Evolutionary conservation across 2,113 vertebrate species (phyloP).

Genomic region (Nerophis ophidion): DNA sequence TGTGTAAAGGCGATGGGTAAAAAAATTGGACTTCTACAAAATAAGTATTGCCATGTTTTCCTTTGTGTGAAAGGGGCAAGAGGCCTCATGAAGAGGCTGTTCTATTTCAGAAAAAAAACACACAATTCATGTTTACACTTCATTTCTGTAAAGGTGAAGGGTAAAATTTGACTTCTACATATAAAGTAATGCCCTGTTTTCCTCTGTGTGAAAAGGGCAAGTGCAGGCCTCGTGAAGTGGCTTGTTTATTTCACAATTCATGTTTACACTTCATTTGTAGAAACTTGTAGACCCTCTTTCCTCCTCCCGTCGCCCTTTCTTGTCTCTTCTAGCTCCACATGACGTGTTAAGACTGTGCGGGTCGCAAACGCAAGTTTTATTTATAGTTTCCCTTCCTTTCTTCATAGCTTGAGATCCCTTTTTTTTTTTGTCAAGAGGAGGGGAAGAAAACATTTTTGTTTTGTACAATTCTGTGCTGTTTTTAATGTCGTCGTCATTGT

Average conservation of each 20-base stretch:
- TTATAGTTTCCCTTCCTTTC: constrained; percentile 78
- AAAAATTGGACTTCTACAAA: no score
- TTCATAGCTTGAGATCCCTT: constrained; percentile 73
- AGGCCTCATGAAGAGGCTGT: constrained; percentile 53
- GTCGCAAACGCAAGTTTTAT: constrained; percentile 88
- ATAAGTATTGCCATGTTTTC: no score
- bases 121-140: no score
- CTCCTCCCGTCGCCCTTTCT: constrained; percentile 44
- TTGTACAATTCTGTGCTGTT: constrained; percentile 77
- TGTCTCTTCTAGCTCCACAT: constrained; percentile 56
- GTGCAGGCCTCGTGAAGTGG: no score
- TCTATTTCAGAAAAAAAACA: no score
- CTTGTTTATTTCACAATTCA: constrained; percentile 29
- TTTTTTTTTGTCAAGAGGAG: constrained; percentile 65
- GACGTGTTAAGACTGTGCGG: constrained; percentile 76
- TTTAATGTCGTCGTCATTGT: background rate
- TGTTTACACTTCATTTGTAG: constrained; percentile 82
- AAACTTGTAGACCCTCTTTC: constrained; percentile 63
- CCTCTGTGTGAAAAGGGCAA: no score
- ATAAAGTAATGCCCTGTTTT: no score
- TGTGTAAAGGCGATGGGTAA: no score
- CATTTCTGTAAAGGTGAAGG: no score
- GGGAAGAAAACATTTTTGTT: constrained; percentile 38
- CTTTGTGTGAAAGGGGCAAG: no score
- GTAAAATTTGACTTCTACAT: no score